Conservation (phyloP, 2,888 invertebrate genomes). For the Xestia rhomboidea region DNA sequence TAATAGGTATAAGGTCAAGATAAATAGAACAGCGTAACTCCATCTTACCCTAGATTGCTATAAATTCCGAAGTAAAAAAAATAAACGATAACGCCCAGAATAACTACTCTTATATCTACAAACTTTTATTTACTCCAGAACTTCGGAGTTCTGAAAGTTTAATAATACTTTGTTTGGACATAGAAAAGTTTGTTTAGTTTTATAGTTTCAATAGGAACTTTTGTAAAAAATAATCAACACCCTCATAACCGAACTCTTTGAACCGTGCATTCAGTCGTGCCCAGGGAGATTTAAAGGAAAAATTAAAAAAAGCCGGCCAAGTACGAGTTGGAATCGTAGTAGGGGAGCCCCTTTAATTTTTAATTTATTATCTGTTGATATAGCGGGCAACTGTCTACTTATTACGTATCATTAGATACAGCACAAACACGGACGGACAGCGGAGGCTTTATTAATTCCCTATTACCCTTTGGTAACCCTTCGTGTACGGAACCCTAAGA, state of each 20-base stretch:
- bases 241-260: neutral
- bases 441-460: too few relatives aligned
- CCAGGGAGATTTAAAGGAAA: neutral
- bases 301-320: neutral
- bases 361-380: too few relatives aligned
- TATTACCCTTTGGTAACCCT: too few relatives aligned
- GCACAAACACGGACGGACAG: too few relatives aligned
- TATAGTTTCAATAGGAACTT: conserved; percentile 10
- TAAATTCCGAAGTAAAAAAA: conserved; percentile 30
- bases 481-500: too few relatives aligned
- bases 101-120: conserved; percentile 6
- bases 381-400: too few relatives aligned
- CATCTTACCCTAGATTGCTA: conserved; percentile 42
- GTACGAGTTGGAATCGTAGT: too few relatives aligned
- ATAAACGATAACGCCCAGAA: conserved; percentile 34
- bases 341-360: too few relatives aligned
- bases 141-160: conserved; percentile 16
- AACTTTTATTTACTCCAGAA: conserved; percentile 36
- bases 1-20: conserved; percentile 35
- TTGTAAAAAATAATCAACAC: conserved; percentile 4
- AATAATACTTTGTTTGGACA: conserved; percentile 18
- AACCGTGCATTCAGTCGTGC: neutral
- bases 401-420: too few relatives aligned
- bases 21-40: conserved; percentile 29
- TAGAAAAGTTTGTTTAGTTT: conserved; percentile 14